Conservation (phyloP, 2,113 vertebrate species). For the Danio rerio region DNA sequence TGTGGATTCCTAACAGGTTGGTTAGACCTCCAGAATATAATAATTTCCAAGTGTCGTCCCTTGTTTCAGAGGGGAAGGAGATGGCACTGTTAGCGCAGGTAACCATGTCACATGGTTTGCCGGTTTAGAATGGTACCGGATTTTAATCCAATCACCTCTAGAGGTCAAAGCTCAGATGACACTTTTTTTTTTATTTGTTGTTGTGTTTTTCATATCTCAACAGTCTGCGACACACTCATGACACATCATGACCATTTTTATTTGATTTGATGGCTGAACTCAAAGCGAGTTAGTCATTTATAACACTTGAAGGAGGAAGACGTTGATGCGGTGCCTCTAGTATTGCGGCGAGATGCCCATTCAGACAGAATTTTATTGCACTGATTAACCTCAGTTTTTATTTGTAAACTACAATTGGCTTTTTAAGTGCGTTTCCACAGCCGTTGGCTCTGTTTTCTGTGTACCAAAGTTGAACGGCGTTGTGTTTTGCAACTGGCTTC, state of each 20-base stretch:
- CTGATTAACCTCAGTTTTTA: slow-evolving; percentile 60
- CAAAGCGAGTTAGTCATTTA: slow-evolving; percentile 57
- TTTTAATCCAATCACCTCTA: slow-evolving; percentile 47
- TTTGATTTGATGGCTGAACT: slow-evolving; percentile 57
- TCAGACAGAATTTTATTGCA: slow-evolving; percentile 63
- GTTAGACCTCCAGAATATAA: slow-evolving; percentile 89
- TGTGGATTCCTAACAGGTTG: slow-evolving; percentile 94
- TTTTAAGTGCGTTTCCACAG: slow-evolving; percentile 50
- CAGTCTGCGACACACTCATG: slow-evolving; percentile 55
- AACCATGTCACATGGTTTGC: slow-evolving; percentile 76
- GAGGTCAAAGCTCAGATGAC: slow-evolving; percentile 45
- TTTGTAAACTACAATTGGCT: slow-evolving; percentile 52
- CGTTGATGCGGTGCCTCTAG: not conserved
- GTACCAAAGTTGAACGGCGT: slow-evolving; percentile 44
- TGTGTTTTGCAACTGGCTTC: slow-evolving; percentile 13
- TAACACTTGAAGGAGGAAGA: slow-evolving; percentile 66
- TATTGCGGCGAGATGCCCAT: slow-evolving; percentile 31
- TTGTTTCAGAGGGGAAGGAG: slow-evolving; percentile 92
- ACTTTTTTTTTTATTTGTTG: not conserved
- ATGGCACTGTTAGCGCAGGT: slow-evolving; percentile 82
- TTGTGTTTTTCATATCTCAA: slow-evolving; percentile 60
- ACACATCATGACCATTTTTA: slow-evolving; percentile 43
- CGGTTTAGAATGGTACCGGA: slow-evolving; percentile 71
- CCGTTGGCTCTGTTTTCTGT: slow-evolving; percentile 15
- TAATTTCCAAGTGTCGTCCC: slow-evolving; percentile 92